Base-by-base conservation (phyloP, 2,113 vertebrate genomes). In the Oceanodroma tethys region DNA sequence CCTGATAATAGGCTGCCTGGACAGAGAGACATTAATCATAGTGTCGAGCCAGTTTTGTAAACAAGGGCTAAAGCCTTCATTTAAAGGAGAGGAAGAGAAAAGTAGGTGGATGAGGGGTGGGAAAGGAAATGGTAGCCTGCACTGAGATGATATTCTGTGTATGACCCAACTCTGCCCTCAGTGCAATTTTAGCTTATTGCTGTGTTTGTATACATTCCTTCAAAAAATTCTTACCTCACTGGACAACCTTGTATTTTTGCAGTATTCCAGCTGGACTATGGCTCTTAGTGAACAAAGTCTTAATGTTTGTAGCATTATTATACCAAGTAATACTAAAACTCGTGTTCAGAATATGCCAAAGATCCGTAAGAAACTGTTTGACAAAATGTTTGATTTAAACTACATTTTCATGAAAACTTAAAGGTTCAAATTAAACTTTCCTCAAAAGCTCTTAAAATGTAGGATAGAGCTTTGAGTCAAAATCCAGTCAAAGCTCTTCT, bases 21-120 rank as follows among this genome's bases (percentile, higher is more conserved):
- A 42, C 94, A 94, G 50, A 88, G 68, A 56, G 40, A 62, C 86
- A 89, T 93, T 73, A 79, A 87, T 97, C 92, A 93, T 0, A 26
- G 52, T 45, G 90, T 48, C 0, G 0, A 86, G 79, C 42, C 43
- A 52, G 80, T 65, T 81, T 34, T 92, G 92, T 79, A 96, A 97
- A 97, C 86, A 94, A 95, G 88, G 65, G 68, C 73, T 27, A 65
- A 89, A 95, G 73, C 86, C 86, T 87, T 88, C n/a, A 84, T 55
- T 89, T 84, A 81, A 91, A 94, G 52, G 48, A 78, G 43, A 87
- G 66, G 65, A 94, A 94, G 62, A 86, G 72, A 73, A 88, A 93
- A 95, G 27, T 72, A 65, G 72, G 30, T 91, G 76, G 36, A 63
- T 89, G 66, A 85, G 19, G 76, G 18, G 65, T 76, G 66, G 27